Percentiles rank a stretch among this genome's conserved stretches.
Evolutionary conservation across 2,888 invertebrate species (phyloP).

Genomic region (Eilema caniola): DNA sequence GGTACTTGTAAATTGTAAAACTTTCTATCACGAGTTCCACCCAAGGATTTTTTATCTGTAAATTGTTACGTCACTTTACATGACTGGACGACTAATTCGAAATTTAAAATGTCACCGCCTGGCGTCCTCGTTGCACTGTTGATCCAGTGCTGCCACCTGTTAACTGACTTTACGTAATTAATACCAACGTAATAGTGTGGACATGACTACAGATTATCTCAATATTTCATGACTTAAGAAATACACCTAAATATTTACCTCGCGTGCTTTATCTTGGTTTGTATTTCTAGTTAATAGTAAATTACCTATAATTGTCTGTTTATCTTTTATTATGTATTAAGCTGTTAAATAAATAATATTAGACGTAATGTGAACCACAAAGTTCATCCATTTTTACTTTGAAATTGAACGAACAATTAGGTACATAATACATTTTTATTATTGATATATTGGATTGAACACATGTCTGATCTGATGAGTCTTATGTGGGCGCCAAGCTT

Average conservation of each 20-base stretch:
- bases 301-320: neutral
- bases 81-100: slow-evolving; percentile 42
- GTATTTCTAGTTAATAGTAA: slow-evolving; percentile 20
- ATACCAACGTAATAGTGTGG: slow-evolving; percentile 47
- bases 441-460: no score
- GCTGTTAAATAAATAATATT: neutral
- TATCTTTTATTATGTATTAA: slow-evolving; percentile 10
- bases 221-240: slow-evolving; percentile 41
- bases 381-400: neutral
- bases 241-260: slow-evolving; percentile 46
- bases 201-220: slow-evolving; percentile 21
- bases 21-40: slow-evolving; percentile 22
- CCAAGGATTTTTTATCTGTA: slow-evolving; percentile 25
- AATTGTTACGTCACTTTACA: slow-evolving; percentile 28
- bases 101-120: slow-evolving; percentile 55
- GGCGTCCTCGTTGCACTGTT: slow-evolving; percentile 69
- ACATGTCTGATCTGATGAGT: no score
- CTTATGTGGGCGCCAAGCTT: no score
- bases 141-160: slow-evolving; percentile 59
- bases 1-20: slow-evolving; percentile 5
- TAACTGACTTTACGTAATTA: slow-evolving; percentile 58
- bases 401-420: no score
- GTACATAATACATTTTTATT: no score
- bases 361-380: no score
- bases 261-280: slow-evolving; percentile 49